Evolutionary conservation across 2,888 invertebrate species (phyloP), one percentile per base, ranked within the genome.

Genomic region (Sminthurides aquaticus): DNA sequence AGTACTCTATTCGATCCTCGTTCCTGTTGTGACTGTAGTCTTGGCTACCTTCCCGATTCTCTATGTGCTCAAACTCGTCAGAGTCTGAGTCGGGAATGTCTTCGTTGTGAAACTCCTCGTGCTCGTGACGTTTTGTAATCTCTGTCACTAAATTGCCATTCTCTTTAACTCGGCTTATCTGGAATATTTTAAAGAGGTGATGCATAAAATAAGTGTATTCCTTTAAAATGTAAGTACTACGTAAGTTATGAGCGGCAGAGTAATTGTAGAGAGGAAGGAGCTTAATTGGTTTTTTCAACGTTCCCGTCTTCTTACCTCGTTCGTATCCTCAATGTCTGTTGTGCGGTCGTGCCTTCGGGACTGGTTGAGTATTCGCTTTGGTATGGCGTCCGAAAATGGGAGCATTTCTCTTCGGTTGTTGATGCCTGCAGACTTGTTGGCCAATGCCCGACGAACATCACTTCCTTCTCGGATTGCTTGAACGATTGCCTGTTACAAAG

Each of bases 131-230:
- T 70, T 86, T 89, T 72, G 75, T 78, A 76, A 70, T 78, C 81
- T 93, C 91, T 8, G 91, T 92, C 73, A 91, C 86, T 76, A 93
- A 85, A 70, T 88, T 87, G 34, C 93, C 93, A 81, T 91, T 90
- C 43, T 87, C 84, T 73, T 87, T 86, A 57, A 89, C 82, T 57
- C 89, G 86, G 76, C 88, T 88, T 69, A 87, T 82, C 78, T 90
- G 34, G 26, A 64, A 62, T 18, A 43, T 2, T 56, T 60, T 57
- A 2, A 61, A 1, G 43, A 28, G 27, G 18, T 28, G 3, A 60
- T n/a, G 15, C 60, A 52, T 27, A 60, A 25, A 20, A 60, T 18
- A 11, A 11, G 11, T 15, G 15, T 20, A 27, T 57, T 24, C 27
- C 5, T 43, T 43, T 11, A 43, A 43, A 43, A n/a, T n/a, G n/a